Conservation (phyloP, 2,113 vertebrate genomes). For the Uropsilus gracilis region DNA sequence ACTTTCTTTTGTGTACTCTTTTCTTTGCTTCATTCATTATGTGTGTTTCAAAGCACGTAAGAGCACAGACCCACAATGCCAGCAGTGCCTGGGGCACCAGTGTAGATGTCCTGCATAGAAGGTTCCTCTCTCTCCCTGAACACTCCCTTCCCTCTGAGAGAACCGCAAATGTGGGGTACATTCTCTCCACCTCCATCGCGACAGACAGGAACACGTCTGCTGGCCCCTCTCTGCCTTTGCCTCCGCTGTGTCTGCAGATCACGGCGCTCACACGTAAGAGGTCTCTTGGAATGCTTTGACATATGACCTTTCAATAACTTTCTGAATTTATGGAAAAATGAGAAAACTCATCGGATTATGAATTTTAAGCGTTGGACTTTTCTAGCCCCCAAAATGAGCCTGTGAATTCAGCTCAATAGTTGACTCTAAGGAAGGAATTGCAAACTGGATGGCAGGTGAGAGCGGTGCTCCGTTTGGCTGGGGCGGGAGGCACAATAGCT, state of each 20-base stretch:
- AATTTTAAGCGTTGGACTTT: neutral
- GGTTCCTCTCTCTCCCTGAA: neutral
- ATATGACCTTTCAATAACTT: neutral
- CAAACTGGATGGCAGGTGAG: neutral
- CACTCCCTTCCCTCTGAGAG: accelerated
- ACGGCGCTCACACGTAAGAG: neutral
- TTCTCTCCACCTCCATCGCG: neutral
- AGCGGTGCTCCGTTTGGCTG: neutral
- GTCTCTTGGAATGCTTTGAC: neutral
- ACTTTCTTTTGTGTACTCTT: neutral
- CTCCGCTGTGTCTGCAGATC: neutral
- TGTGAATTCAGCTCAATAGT: neutral
- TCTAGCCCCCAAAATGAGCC: neutral
- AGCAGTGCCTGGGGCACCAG: neutral
- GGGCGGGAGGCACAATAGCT: neutral
- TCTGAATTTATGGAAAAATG: neutral
- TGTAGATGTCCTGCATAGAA: neutral
- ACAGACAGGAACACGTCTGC: neutral
- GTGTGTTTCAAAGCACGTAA: neutral
- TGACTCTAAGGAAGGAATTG: neutral
- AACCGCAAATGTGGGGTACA: accelerated
- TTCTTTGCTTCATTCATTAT: neutral
- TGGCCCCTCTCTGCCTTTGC: neutral
- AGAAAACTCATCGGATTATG: neutral
- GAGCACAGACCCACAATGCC: neutral